Conservation (phyloP, 2,113 vertebrate genomes). For the Eurystomus gularis region DNA sequence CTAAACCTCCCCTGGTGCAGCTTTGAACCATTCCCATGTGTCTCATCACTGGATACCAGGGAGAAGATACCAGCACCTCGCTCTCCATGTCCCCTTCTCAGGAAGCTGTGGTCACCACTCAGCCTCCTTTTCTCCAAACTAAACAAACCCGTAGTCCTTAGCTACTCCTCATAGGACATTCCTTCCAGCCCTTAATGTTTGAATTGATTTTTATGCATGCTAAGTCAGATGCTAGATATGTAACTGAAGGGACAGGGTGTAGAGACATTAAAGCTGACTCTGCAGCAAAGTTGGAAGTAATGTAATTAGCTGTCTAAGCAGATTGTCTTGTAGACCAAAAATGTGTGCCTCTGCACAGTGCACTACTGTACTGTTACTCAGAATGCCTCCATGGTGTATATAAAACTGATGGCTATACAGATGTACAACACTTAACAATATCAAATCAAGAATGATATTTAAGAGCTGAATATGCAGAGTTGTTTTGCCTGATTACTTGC, state of each 20-base stretch:
- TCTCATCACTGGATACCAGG: background rate
- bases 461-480: background rate
- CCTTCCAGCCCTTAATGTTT: background rate
- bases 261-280: background rate
- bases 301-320: background rate
- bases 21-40: background rate
- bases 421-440: background rate
- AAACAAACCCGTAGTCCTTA: too few relatives aligned
- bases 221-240: background rate
- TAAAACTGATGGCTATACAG: background rate
- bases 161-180: too few relatives aligned
- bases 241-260: background rate
- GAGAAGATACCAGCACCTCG: background rate
- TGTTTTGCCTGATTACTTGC: background rate
- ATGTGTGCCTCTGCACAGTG: background rate
- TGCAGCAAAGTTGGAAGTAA: background rate
- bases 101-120: background rate
- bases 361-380: background rate
- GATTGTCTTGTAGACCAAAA: background rate
- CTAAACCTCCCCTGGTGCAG: background rate
- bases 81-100: background rate
- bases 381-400: fast-evolving
- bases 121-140: too few relatives aligned
- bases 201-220: background rate
- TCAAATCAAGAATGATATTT: background rate